Evolutionary conservation across 2,113 vertebrate species (phyloP), one percentile per base, ranked within the genome.

Genomic region (Sebastes schlegelii): DNA sequence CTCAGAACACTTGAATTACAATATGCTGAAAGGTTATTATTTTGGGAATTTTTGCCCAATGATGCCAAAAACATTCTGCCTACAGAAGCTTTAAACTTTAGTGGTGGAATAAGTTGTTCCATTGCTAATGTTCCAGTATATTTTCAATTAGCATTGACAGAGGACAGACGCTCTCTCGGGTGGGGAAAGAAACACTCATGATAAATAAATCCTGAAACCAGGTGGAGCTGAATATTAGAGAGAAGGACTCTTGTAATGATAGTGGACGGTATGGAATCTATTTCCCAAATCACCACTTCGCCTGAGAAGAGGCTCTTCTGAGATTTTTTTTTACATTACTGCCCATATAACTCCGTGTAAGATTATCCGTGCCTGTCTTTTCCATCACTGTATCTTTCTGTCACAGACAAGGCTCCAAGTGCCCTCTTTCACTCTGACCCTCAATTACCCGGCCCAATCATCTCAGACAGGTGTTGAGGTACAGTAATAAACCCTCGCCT

Each of bases 361-460:
- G 61, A 90, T 90, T 89, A 90, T 73, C 65, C 65, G 77, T 79
- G 79, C 34, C 87, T 72, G 74, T 88, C 86, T 86, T 86, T 87
- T 58, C 73, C 66, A 64, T 90, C 89, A 89, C 87, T 88, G 88
- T 83, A 79, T 71, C 73, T 69, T 86, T 84, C 82, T 82, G 80
- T 89, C 86, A 90, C 84, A 88, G 84, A 87, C 74, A 61, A 86
- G 84, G 77, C 70, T 88, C 65, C 84, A 73, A 89, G 91, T 87
- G 86, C 52, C 72, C 84, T 90, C 87, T 88, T 88, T 86, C 84
- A 86, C 75, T 88, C 84, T 93, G 93, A 92, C 91, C 94, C 86
- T 86, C 91, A 94, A 93, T 94, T 92, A 94, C 90, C 82, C 77
- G 34, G 83, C 71, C 87, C 89, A 92, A 92, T 94, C 92, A 86